These are phyloP conservation scores for Scleropages formosus DNA, from an alignment of 2,797 vertebrate genomes.

Conservation along the genomic window DNA sequence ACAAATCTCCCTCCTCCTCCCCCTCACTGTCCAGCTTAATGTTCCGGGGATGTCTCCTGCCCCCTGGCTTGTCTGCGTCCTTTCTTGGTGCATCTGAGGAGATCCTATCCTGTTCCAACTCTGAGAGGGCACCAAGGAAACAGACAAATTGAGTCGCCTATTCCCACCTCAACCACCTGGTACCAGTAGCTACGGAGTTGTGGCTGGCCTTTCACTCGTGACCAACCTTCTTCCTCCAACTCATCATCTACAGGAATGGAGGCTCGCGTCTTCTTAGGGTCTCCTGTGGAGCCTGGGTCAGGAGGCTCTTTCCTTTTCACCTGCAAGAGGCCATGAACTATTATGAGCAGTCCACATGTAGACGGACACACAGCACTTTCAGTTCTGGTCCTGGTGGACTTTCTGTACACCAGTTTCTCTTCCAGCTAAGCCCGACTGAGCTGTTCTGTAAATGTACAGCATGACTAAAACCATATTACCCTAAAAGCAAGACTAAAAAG, in stretches of 20 bases:
- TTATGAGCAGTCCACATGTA: too few species aligned
- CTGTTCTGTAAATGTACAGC: too few species aligned
- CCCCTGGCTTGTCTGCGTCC: constrained; percentile 71
- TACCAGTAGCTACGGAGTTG: too few species aligned
- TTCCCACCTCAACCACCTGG: background rate
- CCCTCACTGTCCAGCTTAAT: constrained; percentile 92
- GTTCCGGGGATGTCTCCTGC: constrained; percentile 80
- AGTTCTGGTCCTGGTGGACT: too few species aligned
- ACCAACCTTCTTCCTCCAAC: constrained; percentile 86
- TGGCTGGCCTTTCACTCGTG: background rate
- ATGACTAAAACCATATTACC: too few species aligned
- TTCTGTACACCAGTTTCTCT: too few species aligned
- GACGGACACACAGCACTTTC: too few species aligned
- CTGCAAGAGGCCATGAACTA: constrained; percentile 57
- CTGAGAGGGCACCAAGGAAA: constrained; percentile 12
- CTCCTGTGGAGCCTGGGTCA: constrained; percentile 75
- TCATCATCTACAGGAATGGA: constrained; percentile 91
- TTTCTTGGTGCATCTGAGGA: constrained; percentile 77
- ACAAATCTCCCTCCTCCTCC: constrained; percentile 83
- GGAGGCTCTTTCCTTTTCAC: constrained; percentile 97
- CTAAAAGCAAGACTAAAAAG: too few species aligned
- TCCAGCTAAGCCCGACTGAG: too few species aligned
- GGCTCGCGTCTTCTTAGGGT: constrained; percentile 90
- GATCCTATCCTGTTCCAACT: constrained; percentile 78
- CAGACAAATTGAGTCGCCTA: background rate